These are phyloP conservation scores for Oscheius myriophilus DNA, from an alignment of 2,888 invertebrate species.

Conservation along the genomic window DNA sequence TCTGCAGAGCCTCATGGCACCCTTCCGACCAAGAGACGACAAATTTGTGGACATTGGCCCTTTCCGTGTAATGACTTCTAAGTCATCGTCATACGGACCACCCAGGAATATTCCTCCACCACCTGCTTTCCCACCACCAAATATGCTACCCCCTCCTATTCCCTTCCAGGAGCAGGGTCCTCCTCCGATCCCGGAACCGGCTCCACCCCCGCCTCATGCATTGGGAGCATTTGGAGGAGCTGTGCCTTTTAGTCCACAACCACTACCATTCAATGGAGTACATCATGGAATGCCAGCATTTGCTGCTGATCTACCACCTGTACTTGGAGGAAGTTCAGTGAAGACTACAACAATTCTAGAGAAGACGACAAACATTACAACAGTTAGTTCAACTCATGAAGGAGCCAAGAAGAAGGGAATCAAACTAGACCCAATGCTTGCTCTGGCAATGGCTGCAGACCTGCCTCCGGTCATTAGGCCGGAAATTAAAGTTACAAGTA, in stretches of 20 bases:
- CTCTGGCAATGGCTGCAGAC: no score
- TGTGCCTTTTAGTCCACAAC: background rate
- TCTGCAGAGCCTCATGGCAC: constrained; percentile 30
- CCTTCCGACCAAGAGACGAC: constrained; percentile 36
- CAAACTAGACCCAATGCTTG: no score
- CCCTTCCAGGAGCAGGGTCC: background rate
- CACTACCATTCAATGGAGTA: background rate
- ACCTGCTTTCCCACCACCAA: background rate
- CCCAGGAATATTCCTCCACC: background rate
- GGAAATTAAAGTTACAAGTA: no score
- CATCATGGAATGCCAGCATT: constrained; percentile 18
- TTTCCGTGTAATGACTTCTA: constrained; percentile 31
- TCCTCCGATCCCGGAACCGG: background rate
- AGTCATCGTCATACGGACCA: constrained; percentile 1
- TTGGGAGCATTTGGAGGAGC: background rate
- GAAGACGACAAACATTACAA: no score
- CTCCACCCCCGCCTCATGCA: constrained; percentile 10
- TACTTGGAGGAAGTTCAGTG: background rate
- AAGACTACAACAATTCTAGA: no score
- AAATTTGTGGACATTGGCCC: constrained; percentile 39
- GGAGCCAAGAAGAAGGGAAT: no score
- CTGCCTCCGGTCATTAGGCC: no score
- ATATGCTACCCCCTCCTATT: background rate
- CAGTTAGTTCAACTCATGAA: no score
- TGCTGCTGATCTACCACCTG: constrained; percentile 29